Percentiles rank a stretch among this genome's conserved stretches.
phyloP scores from a whole-genome alignment of 30 jellyfish, hydroid and myxozoan genomes.

The Phacellophora camtschatica region DNA sequence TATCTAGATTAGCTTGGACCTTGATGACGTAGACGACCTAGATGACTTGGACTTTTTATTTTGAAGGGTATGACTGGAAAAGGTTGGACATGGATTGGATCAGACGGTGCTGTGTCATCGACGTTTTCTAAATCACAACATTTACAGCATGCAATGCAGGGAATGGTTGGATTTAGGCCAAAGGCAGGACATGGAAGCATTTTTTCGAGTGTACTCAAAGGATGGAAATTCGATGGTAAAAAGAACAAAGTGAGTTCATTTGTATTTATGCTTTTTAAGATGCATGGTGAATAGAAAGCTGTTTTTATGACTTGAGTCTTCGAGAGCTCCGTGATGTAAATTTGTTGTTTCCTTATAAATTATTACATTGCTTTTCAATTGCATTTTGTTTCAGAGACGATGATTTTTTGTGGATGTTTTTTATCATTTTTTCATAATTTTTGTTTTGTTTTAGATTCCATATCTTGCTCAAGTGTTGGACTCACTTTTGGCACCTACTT shows the following conservation, averaged over 20 bases:
- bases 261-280: neutral
- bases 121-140: slow-evolving; percentile 77
- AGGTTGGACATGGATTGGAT: slow-evolving; percentile 99
- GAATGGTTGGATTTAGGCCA: slow-evolving; percentile 96
- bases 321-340: too few species aligned
- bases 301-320: too few species aligned
- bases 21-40: neutral
- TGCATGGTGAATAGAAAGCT: neutral
- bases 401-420: too few species aligned
- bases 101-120: slow-evolving; percentile 92
- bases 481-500: slow-evolving; percentile 79
- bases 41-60: neutral
- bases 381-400: too few species aligned
- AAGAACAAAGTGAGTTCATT: neutral
- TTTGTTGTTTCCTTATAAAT: too few species aligned
- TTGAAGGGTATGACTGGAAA: slow-evolving; percentile 92
- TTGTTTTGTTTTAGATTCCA: slow-evolving; percentile 69
- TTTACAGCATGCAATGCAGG: slow-evolving; percentile 93
- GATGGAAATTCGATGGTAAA: slow-evolving; percentile 51
- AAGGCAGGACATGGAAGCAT: slow-evolving; percentile 56
- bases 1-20: too few species aligned
- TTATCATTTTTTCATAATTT: too few species aligned
- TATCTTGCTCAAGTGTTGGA: slow-evolving; percentile 84
- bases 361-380: too few species aligned
- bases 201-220: slow-evolving; percentile 23